A percentile compares a stretch with the other conserved stretches of the same genome.
These are phyloP conservation scores for Drosophila cognata DNA, from an alignment of 2,888 invertebrate species.

Conservation along the genomic window DNA sequence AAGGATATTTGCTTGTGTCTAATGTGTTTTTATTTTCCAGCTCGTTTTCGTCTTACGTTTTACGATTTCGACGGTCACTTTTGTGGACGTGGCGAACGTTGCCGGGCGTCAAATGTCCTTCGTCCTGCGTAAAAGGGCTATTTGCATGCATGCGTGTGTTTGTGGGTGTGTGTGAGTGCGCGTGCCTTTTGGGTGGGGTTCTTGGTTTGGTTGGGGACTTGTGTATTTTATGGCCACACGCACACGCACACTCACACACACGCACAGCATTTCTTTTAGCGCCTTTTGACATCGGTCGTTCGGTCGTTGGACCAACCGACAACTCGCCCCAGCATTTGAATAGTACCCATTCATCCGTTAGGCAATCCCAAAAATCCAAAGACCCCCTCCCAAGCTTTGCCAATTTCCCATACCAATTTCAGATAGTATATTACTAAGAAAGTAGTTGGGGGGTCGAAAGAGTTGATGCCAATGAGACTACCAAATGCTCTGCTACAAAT, in stretches of 20 bases:
- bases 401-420: slow-evolving; percentile 35
- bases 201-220: slow-evolving; percentile 23
- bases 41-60: slow-evolving; percentile 80
- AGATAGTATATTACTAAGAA: slow-evolving; percentile 22
- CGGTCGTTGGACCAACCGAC: slow-evolving; percentile 41
- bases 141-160: slow-evolving; percentile 60
- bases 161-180: slow-evolving; percentile 19
- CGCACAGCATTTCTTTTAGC: slow-evolving; percentile 47
- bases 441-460: not conserved
- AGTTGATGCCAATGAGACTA: slow-evolving; percentile 9
- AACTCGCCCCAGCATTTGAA: slow-evolving; percentile 47
- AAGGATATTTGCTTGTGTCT: slow-evolving; percentile 81
- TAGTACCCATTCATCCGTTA: slow-evolving; percentile 51
- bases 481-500: slow-evolving; percentile 12
- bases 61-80: slow-evolving; percentile 80
- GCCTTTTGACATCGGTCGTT: slow-evolving; percentile 70
- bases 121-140: slow-evolving; percentile 69
- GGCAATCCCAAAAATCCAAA: slow-evolving; percentile 16
- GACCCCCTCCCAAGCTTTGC: slow-evolving; percentile 24
- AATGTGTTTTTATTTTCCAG: slow-evolving; percentile 82
- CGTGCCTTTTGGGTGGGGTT: slow-evolving; percentile 2
- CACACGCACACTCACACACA: slow-evolving; percentile 31
- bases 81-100: slow-evolving; percentile 61
- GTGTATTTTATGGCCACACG: slow-evolving; percentile 77
- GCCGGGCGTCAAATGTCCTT: slow-evolving; percentile 63